Evolutionary conservation across 1,140 invertebrate species (phyloP), one percentile per base, ranked within the genome.

Genomic region (Penaeus chinensis): DNA sequence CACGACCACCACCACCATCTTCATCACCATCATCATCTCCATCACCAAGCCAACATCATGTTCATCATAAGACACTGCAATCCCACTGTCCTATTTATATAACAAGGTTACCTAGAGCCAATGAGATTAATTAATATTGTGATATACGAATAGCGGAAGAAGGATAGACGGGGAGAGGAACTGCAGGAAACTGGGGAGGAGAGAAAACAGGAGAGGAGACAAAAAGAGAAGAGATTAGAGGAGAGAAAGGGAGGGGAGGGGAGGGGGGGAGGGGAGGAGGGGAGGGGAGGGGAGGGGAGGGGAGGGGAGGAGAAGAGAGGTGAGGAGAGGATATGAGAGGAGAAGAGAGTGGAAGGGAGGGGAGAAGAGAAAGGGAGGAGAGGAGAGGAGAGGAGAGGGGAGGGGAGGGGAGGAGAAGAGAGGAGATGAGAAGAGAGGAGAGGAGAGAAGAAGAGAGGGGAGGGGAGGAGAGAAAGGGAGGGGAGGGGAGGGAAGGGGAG

Each of bases 301-400:
- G 66, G 80, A 22, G 80, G 54, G 4, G n/a, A 4, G 61, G 78
- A 81, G 78, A 62, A 61, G 63, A 61, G 63, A 61, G 78, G 63
- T 7, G 63, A 61, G 61, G 47, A 81, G 78, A 81, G 47, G 27
- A n/a, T 37, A 32, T 61, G 77, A 79, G 37, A 79, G 77, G 60
- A 54, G 60, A 54, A 79, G 77, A 79, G 77, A 79, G 77, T n/a
- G 54, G 79, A 81, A 54, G 63, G 79, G 63, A 61, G 63, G 42
- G 60, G 77, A 79, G 77, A 79, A 32, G 60, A 54, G 60, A 54
- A 54, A 54, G 60, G 37, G 60, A 42, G 42, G 71, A 24, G 71
- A 76, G 71, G 18, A 20, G 71, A 13, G 42, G 16, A 4, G 18
- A 7, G 54, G 60, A 54, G 37, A 19, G 32, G 74, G 4, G 74